Base-by-base conservation (phyloP, 2,888 invertebrate genomes). In the Scelioninae gen. 1 region DNA sequence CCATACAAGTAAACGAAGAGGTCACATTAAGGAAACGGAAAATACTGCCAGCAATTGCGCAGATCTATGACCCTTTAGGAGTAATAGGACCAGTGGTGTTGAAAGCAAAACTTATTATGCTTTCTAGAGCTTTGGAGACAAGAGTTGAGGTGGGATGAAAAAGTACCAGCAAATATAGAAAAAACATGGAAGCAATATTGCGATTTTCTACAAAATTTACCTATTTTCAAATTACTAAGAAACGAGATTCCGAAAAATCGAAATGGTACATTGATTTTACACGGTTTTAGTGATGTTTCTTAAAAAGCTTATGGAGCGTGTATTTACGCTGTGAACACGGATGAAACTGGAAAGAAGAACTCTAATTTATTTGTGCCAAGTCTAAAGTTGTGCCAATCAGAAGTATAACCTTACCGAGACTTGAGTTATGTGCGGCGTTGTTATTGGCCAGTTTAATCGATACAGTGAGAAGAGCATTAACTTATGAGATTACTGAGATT, bases 1-100 rank as follows among this genome's bases (percentile, higher is more conserved):
- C n/a, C 23, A 23, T 23, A 4, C 23, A 23, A 23, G 23, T 23
- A 23, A 23, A 23, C 23, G 23, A 23, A 23, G 23, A 23, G 23
- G 23, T 23, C 23, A 23, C 4, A 23, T 23, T 23, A 23, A 23
- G 2, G 23, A 23, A 23, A 23, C 23, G 23, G 23, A 23, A 23
- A 23, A 23, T 23, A 23, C 23, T 23, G 23, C 23, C 85, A 3
- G 83, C 83, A 6, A 82, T 84, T 29, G 75, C 79, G 9, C 77
- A 68, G 49, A 69, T 85, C 0, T 85, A 78, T 45, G 84, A 86
- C 45, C 80, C 85, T 0, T 49, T 82, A 13, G 82, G 84, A 4
- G 13, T 82, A 0, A 29, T 84, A 4, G 63, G 76, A 3, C 85
- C 82, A 23, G 45, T 85, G 4, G 16, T 82, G 0, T 62, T 84